These are phyloP conservation scores for Scaptodrosophila lebanonensis DNA, from an alignment of 1,140 invertebrate species.

Conservation along the genomic window DNA sequence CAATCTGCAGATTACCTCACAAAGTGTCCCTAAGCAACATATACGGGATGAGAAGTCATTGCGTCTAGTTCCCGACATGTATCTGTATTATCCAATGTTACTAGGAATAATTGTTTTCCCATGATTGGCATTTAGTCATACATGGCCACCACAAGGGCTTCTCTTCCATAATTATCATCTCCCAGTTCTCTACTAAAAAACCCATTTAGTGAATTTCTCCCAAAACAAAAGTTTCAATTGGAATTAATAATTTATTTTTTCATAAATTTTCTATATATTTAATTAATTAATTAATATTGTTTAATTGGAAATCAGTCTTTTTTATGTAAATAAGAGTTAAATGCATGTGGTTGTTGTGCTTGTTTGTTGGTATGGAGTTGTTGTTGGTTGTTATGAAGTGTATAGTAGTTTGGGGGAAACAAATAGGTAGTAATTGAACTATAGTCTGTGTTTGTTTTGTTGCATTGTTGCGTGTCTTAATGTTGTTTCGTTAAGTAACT, in stretches of 20 bases:
- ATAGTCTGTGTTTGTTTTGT: conserved; percentile 50
- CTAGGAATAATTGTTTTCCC: too few species aligned
- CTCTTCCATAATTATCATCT: too few species aligned
- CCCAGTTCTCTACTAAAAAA: too few species aligned
- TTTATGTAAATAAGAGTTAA: conserved; percentile 75
- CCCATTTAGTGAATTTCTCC: too few species aligned
- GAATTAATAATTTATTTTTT: conserved; percentile 70
- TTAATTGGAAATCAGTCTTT: conserved; percentile 76
- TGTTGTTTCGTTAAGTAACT: conserved; percentile 25
- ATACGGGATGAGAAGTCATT: too few species aligned
- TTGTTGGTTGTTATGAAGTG: conserved; percentile 30
- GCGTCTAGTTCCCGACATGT: too few species aligned
- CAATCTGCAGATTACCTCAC: too few species aligned
- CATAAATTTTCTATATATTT: conserved; percentile 69
- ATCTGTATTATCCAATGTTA: too few species aligned
- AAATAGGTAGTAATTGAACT: conserved; percentile 56
- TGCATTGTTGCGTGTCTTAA: conserved; percentile 70
- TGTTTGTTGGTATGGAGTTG: conserved; percentile 37
- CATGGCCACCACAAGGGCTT: too few species aligned
- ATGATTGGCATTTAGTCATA: too few species aligned
- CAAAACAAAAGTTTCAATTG: not conserved
- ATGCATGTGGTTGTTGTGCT: conserved; percentile 59
- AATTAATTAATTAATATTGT: conserved; percentile 69
- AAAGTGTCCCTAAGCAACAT: too few species aligned
- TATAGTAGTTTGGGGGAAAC: conserved; percentile 19